Base-by-base conservation (phyloP, 2,113 vertebrate genomes). In the Opisthocomus hoazin region DNA sequence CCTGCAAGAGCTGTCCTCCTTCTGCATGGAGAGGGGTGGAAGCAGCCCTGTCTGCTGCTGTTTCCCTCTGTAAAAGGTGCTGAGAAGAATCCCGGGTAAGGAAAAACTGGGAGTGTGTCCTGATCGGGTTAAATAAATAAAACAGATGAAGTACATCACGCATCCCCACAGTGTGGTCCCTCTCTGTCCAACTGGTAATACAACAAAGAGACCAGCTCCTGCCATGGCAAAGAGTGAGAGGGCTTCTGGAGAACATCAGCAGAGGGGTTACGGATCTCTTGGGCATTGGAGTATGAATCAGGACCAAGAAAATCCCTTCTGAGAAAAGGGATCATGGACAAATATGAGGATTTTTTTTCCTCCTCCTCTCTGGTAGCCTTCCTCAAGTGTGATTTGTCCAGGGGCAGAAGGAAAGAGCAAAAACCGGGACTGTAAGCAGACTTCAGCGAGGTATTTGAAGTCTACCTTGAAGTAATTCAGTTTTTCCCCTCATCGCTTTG, bases 131-230 rank as follows among this genome's bases (percentile, higher is more conserved):
- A 53, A 64, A 17, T 7, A 22, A 54, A 32, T n/a, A 9, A 21
- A 34, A 17, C 0, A 12, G 32, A 2, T 48, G 10, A 34, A 46
- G 50, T 17, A 11, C 7, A 2, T 36, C 0, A 2, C 1, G 1
- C 37, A 4, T 34, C 26, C 34, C 29, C 1, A 1, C 20, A 3
- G 0, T 6, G 5, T 6, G 5, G 27, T 73, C 36, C 27, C 32
- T 43, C 19, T 22, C 57, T 37, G 29, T 23, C 11, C 3, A 3
- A 11, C 15, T 6, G 53, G 8, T 7, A 26, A 6, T n/a, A 23
- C 8, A 14, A 10, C 11, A 7, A 24, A 58, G 29, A 36, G 30
- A 29, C 14, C 36, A 2, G 43, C 45, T 82, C n/a, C 51, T 27
- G 4, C 68, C 8, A 1, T 5, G 36, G 24, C 34, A 5, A 11